These are phyloP conservation scores for Microcebus murinus DNA, from an alignment of 2,113 vertebrate species.

Conservation along the genomic window DNA sequence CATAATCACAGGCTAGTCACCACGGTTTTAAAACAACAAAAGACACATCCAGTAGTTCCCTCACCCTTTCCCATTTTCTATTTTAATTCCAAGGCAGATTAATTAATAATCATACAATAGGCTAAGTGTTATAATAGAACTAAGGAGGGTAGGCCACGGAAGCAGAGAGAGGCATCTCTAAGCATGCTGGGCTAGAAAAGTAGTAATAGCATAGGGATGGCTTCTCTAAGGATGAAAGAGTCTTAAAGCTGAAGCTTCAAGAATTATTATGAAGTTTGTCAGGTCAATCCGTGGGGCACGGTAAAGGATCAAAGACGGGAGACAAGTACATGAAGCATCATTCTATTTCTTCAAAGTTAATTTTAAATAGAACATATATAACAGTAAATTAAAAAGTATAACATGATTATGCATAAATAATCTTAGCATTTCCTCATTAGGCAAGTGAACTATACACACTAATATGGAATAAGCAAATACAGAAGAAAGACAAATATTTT, in stretches of 20 bases:
- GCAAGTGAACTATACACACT: not conserved
- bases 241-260: not conserved
- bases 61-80: not conserved
- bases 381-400: not conserved
- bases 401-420: not conserved
- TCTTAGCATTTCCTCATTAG: not conserved
- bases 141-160: not conserved
- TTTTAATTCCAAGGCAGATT: not conserved
- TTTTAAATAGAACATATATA: not conserved
- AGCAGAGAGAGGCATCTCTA: not conserved
- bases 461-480: not conserved
- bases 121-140: not conserved
- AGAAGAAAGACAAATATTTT: slow-evolving; percentile 35
- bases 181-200: not conserved
- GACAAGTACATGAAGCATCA: not conserved
- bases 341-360: not conserved
- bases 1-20: not conserved
- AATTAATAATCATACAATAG: not conserved
- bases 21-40: not conserved
- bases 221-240: not conserved
- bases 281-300: not conserved
- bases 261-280: not conserved
- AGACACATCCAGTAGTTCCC: not conserved
- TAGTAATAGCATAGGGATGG: not conserved
- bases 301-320: not conserved